These are phyloP conservation scores for Chrysomela aeneicollis DNA, from an alignment of 2,888 invertebrate species.

Conservation along the genomic window DNA sequence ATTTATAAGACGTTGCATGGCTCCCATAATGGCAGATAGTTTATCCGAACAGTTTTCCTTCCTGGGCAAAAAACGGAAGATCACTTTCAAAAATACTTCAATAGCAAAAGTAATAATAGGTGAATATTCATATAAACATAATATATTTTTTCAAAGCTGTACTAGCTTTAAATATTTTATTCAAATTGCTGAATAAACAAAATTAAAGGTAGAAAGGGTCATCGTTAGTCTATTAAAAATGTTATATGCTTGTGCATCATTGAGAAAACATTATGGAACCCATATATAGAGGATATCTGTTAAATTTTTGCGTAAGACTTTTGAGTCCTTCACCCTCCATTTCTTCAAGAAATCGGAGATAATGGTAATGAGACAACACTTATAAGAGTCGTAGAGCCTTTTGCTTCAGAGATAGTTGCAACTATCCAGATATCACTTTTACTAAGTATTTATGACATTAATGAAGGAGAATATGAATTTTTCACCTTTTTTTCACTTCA, in stretches of 20 bases:
- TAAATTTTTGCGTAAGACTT: no score
- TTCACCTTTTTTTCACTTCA: neutral
- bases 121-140: no score
- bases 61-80: slow-evolving; percentile 12
- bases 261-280: no score
- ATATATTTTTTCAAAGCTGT: no score
- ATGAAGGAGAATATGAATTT: slow-evolving; percentile 16
- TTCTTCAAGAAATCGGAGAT: slow-evolving; percentile 9
- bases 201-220: no score
- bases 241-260: no score
- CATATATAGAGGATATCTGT: no score
- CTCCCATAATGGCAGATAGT: slow-evolving; percentile 3
- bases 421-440: neutral
- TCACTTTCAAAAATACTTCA: neutral
- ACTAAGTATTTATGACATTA: slow-evolving; percentile 11
- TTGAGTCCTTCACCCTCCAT: no score
- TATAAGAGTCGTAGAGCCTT: slow-evolving; percentile 11
- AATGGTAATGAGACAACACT: slow-evolving; percentile 13
- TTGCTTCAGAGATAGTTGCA: slow-evolving; percentile 5
- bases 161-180: no score
- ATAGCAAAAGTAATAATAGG: neutral
- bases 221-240: no score
- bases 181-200: no score
- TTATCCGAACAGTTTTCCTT: slow-evolving; percentile 13
- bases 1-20: slow-evolving; percentile 13